Conservation (phyloP, 2,888 invertebrate species). For the Pyrocoelia pectoralis region DNA sequence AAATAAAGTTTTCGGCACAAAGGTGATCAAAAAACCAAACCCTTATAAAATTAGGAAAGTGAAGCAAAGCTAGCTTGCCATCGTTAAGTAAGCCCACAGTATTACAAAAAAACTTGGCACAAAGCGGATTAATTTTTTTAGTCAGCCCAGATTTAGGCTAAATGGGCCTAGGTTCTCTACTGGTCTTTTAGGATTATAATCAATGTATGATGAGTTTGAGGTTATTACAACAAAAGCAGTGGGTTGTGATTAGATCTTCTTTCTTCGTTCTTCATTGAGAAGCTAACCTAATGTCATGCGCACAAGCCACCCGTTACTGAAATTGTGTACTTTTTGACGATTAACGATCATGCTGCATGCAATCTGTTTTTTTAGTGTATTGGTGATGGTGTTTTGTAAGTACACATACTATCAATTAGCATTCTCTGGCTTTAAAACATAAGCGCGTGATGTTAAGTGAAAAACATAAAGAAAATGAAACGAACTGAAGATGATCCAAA, state of each 20-base stretch:
- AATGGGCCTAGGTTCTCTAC: conserved; percentile 16
- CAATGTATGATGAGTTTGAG: neutral
- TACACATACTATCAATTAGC: conserved; percentile 52
- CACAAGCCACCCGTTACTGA: conserved; percentile 23
- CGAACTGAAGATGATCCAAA: conserved; percentile 13
- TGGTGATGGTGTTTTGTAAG: conserved; percentile 37
- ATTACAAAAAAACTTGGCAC: conserved; percentile 27
- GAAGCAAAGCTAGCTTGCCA: conserved; percentile 45
- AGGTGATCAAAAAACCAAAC: conserved; percentile 34
- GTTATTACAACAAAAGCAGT: conserved; percentile 24
- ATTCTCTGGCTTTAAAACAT: conserved; percentile 56
- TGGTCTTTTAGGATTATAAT: conserved; percentile 4
- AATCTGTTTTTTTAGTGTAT: conserved; percentile 17
- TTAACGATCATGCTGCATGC: neutral
- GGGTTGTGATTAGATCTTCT: conserved; percentile 19
- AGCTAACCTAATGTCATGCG: conserved; percentile 30
- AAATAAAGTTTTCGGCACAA: conserved; percentile 37
- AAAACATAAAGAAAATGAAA: neutral
- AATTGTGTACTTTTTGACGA: neutral
- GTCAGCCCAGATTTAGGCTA: neutral
- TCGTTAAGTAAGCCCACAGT: conserved; percentile 32
- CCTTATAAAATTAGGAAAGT: conserved; percentile 44
- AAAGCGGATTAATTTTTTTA: conserved; percentile 2
- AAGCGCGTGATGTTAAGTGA: conserved; percentile 30
- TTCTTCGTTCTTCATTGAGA: conserved; percentile 27